A percentile compares a stretch with the other conserved stretches of the same genome.
These are phyloP conservation scores for Neopelma chrysocephalum DNA, from an alignment of 2,797 vertebrate species.

Conservation along the genomic window DNA sequence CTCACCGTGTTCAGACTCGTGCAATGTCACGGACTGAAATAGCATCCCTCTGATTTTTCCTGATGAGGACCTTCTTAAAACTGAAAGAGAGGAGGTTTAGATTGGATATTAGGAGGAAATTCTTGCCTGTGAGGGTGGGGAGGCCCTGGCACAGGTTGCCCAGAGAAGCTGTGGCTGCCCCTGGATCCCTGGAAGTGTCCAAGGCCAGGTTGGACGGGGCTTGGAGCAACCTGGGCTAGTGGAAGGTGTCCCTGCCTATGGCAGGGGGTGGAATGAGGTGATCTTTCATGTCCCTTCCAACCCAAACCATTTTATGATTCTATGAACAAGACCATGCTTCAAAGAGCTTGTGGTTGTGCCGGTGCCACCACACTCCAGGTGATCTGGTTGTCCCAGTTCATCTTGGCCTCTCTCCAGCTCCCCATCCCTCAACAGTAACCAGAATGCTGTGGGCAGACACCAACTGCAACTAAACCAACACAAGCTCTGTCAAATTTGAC, in stretches of 20 bases:
- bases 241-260: neutral
- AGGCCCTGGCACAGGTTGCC: neutral
- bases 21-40: neutral
- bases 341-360: neutral
- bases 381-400: accelerated
- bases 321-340: neutral
- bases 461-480: accelerated
- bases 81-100: neutral
- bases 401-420: neutral
- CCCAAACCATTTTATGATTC: neutral
- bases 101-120: neutral
- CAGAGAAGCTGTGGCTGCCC: neutral
- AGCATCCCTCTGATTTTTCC: neutral
- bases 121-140: accelerated
- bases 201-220: accelerated
- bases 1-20: neutral
- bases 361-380: neutral
- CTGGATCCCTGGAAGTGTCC: neutral
- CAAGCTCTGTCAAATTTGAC: neutral
- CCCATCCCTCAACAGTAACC: accelerated
- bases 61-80: neutral
- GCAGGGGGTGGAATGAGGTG: accelerated
- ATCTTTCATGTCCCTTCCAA: accelerated
- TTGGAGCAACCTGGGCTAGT: neutral
- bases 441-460: neutral